These are phyloP conservation scores for Clarias pachynema DNA, from an alignment of 2,797 vertebrate genomes.

Conservation along the genomic window DNA sequence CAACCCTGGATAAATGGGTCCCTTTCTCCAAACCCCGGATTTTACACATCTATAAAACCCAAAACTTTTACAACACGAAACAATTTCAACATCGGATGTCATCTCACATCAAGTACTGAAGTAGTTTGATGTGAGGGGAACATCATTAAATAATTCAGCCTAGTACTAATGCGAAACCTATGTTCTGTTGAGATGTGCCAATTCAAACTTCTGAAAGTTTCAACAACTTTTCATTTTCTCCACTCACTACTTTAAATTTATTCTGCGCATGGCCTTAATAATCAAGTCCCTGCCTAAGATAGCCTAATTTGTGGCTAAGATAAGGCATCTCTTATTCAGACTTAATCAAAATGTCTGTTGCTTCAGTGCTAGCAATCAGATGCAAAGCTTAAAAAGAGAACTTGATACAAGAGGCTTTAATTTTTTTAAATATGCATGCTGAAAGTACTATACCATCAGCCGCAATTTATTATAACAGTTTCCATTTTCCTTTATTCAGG, in stretches of 20 bases:
- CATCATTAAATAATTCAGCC: constrained; percentile 61
- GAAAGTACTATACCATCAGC: not conserved
- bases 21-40: no score
- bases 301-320: constrained; percentile 24
- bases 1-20: no score
- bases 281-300: constrained; percentile 25
- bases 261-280: constrained; percentile 51
- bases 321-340: constrained; percentile 28
- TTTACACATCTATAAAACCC: not conserved
- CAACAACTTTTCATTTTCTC: constrained; percentile 51
- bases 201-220: constrained; percentile 58
- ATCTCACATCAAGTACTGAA: not conserved
- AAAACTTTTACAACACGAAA: not conserved
- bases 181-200: constrained; percentile 56
- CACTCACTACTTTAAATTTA: constrained; percentile 61
- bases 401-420: constrained; percentile 13
- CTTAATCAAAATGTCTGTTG: constrained; percentile 46
- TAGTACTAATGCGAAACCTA: constrained; percentile 60
- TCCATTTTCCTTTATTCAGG: not conserved
- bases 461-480: constrained; percentile 1
- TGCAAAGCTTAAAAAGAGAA: not conserved
- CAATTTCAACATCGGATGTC: not conserved
- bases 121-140: not conserved
- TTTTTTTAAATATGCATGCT: constrained; percentile 14
- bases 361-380: constrained; percentile 33